phyloP scores from a whole-genome alignment of 2,113 vertebrate genomes.

The Beaufortia kweichowensis region DNA sequence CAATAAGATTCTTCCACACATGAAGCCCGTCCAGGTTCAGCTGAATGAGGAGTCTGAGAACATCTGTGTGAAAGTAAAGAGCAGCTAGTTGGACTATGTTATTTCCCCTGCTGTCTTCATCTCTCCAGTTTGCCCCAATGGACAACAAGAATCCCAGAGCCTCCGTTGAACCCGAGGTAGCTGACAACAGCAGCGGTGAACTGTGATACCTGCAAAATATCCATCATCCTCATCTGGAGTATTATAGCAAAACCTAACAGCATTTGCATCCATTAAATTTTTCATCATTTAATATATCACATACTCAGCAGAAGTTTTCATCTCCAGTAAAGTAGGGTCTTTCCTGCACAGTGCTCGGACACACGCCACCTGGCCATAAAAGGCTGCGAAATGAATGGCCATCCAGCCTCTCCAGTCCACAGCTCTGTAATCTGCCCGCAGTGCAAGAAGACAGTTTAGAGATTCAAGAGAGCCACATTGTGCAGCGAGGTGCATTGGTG shows the following conservation, averaged over 20 bases:
- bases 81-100: constrained; percentile 74
- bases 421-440: constrained; percentile 67
- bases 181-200: constrained; percentile 73
- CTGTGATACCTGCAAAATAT: constrained; percentile 64
- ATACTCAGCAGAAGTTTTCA: constrained; percentile 68
- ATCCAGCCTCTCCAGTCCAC: constrained; percentile 74
- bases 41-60: constrained; percentile 70
- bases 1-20: constrained; percentile 76
- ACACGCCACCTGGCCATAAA: constrained; percentile 73
- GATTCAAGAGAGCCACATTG: constrained; percentile 74
- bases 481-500: constrained; percentile 74
- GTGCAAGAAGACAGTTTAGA: constrained; percentile 69
- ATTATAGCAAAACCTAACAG: not conserved
- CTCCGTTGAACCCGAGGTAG: constrained; percentile 73
- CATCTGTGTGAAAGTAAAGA: constrained; percentile 73
- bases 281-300: constrained; percentile 43
- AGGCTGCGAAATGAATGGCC: constrained; percentile 77
- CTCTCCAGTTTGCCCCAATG: constrained; percentile 71
- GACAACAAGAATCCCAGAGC: constrained; percentile 71
- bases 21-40: constrained; percentile 69
- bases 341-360: constrained; percentile 71
- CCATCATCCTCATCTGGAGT: not conserved
- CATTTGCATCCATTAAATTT: not conserved
- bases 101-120: constrained; percentile 73
- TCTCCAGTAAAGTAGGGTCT: constrained; percentile 67